Base-by-base conservation (phyloP, 2,113 vertebrate genomes). In the Marcusenius ussheri region DNA sequence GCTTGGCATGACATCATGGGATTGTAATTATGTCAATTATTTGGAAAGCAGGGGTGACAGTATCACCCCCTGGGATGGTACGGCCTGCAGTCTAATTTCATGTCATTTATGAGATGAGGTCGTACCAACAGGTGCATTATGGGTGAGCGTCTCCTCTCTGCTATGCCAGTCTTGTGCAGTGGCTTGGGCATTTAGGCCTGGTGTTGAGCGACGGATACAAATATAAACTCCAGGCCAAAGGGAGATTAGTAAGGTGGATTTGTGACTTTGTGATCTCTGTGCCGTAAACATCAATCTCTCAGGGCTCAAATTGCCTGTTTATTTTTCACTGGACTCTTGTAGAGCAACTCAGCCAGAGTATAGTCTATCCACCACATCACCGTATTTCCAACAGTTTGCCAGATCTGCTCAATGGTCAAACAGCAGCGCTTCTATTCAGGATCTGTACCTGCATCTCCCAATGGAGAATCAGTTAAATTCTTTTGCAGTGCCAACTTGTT, bases 1-100 rank as follows among this genome's bases (percentile, higher is more conserved):
- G 88, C 88, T 92, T 89, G 92, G 89, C 89, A 92, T 93, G 92
- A 93, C 93, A 93, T 93, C 91, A 93, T 91, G 89, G 83, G 89
- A 92, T 92, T 90, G 91, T 90, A 91, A 92, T 92, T 92, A 92
- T 92, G 90, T 92, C 87, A 92, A 91, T 91, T 90, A 92, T 93
- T 93, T 91, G 91, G 89, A 90, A 84, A 84, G 88, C 88, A 85
- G 86, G 66, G 89, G 86, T 47, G 47, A 49, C 21, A 74, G 58
- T 13, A 19, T 24, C n/a, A 50, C 21, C 27, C 19, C 47, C 31
- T 13, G 49, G 74, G 70, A 31, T 17, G 21, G 46, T 21, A 21
- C 3, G 7, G 31, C 85, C 31, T 19, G 19, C n/a, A 86, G 6
- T 50, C 45, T 31, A 47, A 86, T 5, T 49, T 24, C 35, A 80